Conservation (phyloP, 2,888 invertebrate genomes). For the Calliphora vomitoria region DNA sequence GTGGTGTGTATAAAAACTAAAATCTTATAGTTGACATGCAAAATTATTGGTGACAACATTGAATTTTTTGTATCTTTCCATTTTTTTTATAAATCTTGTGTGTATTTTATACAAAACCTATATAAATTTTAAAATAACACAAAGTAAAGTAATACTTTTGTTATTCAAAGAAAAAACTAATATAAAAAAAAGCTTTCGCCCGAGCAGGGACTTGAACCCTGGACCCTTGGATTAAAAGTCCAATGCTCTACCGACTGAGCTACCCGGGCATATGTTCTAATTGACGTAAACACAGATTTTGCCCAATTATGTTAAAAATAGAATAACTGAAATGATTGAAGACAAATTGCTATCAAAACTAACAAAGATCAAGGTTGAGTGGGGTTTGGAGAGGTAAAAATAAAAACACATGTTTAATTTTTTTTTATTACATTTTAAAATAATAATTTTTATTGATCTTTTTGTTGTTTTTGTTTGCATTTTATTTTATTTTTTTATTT, state of each 20-base stretch:
- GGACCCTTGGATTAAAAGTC: conserved; percentile 85
- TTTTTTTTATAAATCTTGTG: too few relatives aligned
- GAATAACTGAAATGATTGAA: not conserved
- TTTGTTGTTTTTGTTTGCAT: conserved; percentile 55
- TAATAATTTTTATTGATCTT: conserved; percentile 71
- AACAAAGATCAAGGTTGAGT: not conserved
- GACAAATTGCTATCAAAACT: not conserved
- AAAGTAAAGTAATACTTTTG: not conserved
- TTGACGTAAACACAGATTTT: not conserved
- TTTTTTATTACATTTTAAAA: conserved; percentile 61
- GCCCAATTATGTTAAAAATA: not conserved
- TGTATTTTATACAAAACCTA: too few relatives aligned
- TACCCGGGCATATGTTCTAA: conserved; percentile 82
- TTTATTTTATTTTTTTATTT: conserved; percentile 72
- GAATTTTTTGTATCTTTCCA: too few relatives aligned
- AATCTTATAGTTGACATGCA: too few relatives aligned
- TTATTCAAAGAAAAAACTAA: not conserved
- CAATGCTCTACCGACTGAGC: conserved; percentile 85
- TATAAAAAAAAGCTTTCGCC: conserved; percentile 79
- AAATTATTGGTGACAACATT: too few relatives aligned
- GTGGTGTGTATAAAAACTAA: too few relatives aligned
- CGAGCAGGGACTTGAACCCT: conserved; percentile 85
- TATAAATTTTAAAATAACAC: too few relatives aligned
- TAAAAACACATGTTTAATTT: conserved; percentile 4
- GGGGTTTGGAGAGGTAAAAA: not conserved